Evolutionary conservation across 2,888 invertebrate species (phyloP), one percentile per base, ranked within the genome.

Genomic region (Hydrotaea diabolus): DNA sequence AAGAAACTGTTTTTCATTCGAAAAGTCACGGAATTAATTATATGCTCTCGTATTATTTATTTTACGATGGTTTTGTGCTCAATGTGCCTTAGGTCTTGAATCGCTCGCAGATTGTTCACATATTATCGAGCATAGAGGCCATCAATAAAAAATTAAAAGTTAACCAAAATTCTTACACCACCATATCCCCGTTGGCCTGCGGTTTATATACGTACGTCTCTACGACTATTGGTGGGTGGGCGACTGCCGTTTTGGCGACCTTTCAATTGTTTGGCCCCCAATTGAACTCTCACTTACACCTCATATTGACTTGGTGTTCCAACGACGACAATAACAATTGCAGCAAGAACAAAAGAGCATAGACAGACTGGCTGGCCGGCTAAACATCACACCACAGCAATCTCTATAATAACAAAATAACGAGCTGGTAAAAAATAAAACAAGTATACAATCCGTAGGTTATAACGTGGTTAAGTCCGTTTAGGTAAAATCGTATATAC

Each of bases 201-300:
- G 17, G 55, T 55, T 26, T 62, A 49, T 57, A 17, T 57, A 17
- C 23, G 57, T 1, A 9, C 21, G 23, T 1, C 72, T 55, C 23
- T 1, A 9, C 21, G 23, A 5, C 72, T 55, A 17, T n/a, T 17
- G 39, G 17, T 8, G 36, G 19, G 17, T 73, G 21, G 64, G 55
- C 66, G 39, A 46, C 69, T 43, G 59, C 66, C 64, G 57, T 79
- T 84, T n/a, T 49, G 21, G 21, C 49, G 76, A 81, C 81, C 72
- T 81, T 82, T 81, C 79, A 76, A 69, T 46, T 13, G 43, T 73
- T 78, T 4, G 73, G 72, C 79, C 82, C 62, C 75, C 76, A 76
- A 79, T 81, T 81, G 73, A 85, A 76, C 84, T 76, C 84, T 76
- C 78, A 79, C 73, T 81, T 79, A 76, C 78, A 76, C 81, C 81